Percentiles rank a stretch among this genome's conserved stretches.
Evolutionary conservation across 2,797 vertebrate species (phyloP).

Genomic region (Liasis olivaceus): DNA sequence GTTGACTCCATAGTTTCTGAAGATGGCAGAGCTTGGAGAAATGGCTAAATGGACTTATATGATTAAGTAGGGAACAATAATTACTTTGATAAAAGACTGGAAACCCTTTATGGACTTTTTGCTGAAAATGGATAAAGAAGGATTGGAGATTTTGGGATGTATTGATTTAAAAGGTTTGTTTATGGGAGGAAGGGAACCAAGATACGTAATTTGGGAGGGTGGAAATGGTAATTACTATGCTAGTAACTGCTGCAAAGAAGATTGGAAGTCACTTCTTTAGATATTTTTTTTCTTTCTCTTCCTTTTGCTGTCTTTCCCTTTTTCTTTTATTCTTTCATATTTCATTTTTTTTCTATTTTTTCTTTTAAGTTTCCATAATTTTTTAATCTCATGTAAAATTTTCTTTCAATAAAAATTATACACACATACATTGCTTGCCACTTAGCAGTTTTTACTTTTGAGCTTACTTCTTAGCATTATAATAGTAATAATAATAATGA

Average conservation of each 20-base stretch:
- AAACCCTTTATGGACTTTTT: neutral
- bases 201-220: neutral
- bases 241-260: neutral
- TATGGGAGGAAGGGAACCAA: neutral
- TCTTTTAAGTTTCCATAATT: too few relatives aligned
- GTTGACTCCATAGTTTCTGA: neutral
- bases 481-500: too few relatives aligned
- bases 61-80: neutral
- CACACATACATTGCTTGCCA: neutral
- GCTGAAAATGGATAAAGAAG: neutral
- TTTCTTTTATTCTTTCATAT: too few relatives aligned
- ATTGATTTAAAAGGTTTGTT: neutral
- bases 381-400: neutral
- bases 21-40: neutral
- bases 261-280: neutral
- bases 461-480: neutral
- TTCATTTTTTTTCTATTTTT: too few relatives aligned
- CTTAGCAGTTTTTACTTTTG: neutral
- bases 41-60: neutral
- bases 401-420: neutral
- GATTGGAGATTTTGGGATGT: neutral
- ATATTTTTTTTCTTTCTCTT: neutral
- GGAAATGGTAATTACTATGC: neutral
- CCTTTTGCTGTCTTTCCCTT: fast-evolving
- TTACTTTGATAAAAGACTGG: neutral